These are phyloP conservation scores for Thelaira solivaga DNA, from an alignment of 2,888 invertebrate genomes.

Conservation along the genomic window DNA sequence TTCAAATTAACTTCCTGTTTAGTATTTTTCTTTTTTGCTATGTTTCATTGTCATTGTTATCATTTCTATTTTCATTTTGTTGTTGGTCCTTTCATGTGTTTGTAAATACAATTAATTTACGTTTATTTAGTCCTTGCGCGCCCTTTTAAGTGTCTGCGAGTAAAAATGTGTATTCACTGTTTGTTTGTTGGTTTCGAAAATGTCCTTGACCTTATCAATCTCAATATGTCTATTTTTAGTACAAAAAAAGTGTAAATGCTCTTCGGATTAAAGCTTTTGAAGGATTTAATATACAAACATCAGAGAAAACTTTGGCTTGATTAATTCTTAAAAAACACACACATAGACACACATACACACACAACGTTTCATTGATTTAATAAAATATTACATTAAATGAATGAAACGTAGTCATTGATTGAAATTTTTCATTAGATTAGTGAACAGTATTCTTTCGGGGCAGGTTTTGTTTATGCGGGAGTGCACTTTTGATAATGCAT, in stretches of 20 bases:
- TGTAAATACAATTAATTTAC: not conserved
- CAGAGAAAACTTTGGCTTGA: no score
- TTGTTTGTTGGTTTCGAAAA: not conserved
- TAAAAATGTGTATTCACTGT: not conserved
- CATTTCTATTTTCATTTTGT: not conserved
- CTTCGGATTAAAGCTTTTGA: conserved; percentile 25
- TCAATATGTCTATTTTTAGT: conserved; percentile 30
- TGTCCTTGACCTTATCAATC: conserved; percentile 62
- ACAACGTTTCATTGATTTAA: no score
- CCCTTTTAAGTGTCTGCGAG: conserved; percentile 16
- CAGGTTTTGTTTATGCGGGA: no score
- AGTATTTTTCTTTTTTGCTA: conserved; percentile 22
- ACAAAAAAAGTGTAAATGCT: not conserved
- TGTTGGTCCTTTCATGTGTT: not conserved
- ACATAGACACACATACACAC: no score
- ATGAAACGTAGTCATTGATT: no score
- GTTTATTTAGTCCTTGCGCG: conserved; percentile 39
- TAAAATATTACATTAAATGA: no score
- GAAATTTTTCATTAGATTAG: no score
- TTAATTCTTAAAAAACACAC: no score
- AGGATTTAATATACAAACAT: conserved; percentile 1
- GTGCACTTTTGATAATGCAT: no score
- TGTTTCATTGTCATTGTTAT: conserved; percentile 22
- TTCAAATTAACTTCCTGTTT: conserved; percentile 21
- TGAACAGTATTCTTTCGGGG: no score